phyloP scores from a whole-genome alignment of 2,113 vertebrate species.

The Rhagologus leucostigma region DNA sequence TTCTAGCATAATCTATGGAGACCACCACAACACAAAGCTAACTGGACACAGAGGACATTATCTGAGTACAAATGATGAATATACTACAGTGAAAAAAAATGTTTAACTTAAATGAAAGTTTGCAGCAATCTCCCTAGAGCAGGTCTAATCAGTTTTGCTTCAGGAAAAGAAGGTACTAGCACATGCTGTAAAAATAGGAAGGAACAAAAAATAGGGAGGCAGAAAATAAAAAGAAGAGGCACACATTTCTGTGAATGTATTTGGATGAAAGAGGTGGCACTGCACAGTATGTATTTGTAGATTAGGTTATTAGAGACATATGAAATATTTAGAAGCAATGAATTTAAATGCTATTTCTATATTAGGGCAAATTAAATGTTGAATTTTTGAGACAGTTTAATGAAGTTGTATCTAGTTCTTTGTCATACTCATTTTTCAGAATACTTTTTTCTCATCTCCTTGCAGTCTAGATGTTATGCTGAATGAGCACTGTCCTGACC shows the following conservation, averaged over 20 bases:
- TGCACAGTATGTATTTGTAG: background rate
- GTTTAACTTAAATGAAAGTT: background rate
- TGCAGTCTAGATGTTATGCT: background rate
- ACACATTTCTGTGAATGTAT: background rate
- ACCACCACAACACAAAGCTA: background rate
- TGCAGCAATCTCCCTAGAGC: background rate
- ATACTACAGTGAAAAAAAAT: background rate
- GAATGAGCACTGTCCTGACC: background rate
- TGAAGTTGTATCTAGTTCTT: background rate
- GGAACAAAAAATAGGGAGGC: background rate
- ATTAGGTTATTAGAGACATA: slow-evolving; percentile 2
- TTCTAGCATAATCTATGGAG: background rate
- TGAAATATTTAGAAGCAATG: slow-evolving; percentile 33
- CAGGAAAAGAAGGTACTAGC: background rate
- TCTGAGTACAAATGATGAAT: background rate
- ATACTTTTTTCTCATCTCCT: background rate
- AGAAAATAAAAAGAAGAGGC: background rate
- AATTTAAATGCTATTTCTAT: slow-evolving; percentile 10
- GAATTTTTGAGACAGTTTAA: background rate
- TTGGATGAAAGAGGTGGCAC: background rate
- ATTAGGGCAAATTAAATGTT: background rate
- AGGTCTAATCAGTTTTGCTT: background rate
- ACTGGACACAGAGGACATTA: background rate
- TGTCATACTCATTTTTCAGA: background rate
- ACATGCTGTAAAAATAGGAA: background rate